Conservation (phyloP, 1,140 invertebrate species). For the Apocrypta bakeri region DNA sequence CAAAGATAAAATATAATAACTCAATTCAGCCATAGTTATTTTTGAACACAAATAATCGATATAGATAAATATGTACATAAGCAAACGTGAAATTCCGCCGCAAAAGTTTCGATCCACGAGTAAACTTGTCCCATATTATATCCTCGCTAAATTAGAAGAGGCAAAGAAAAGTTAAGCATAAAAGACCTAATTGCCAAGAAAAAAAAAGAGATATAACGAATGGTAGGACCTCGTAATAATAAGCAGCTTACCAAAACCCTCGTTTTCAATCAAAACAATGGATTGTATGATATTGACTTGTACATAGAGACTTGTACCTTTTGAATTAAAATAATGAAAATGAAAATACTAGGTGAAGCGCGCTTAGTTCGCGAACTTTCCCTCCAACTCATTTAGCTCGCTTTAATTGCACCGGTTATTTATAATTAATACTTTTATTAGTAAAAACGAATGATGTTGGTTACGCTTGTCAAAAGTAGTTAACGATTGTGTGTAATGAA, state of each 20-base stretch:
- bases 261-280: conserved; percentile 36
- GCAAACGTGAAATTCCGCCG: not conserved
- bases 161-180: not conserved
- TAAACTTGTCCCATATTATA: conserved; percentile 3
- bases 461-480: not conserved
- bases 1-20: conserved; percentile 1
- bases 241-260: conserved; percentile 20
- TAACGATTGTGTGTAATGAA: not conserved
- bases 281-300: conserved; percentile 44
- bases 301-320: conserved; percentile 44
- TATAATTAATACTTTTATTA: conserved; percentile 3
- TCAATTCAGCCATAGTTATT: conserved; percentile 34
- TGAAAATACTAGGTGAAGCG: not conserved
- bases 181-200: not conserved
- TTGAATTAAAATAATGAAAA: conserved; percentile 28
- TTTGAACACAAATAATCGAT: conserved; percentile 7
- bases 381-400: conserved; percentile 4
- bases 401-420: conserved; percentile 4
- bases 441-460: not conserved
- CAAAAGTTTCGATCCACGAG: conserved; percentile 23
- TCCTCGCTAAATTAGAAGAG: not conserved
- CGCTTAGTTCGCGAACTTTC: conserved; percentile 24
- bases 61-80: conserved; percentile 42
- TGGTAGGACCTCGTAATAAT: not conserved
- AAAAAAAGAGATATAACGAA: not conserved